Percentiles rank a stretch among this genome's conserved stretches.
phyloP scores from a whole-genome alignment of 2,888 invertebrate genomes.

The Diaphora mendica region DNA sequence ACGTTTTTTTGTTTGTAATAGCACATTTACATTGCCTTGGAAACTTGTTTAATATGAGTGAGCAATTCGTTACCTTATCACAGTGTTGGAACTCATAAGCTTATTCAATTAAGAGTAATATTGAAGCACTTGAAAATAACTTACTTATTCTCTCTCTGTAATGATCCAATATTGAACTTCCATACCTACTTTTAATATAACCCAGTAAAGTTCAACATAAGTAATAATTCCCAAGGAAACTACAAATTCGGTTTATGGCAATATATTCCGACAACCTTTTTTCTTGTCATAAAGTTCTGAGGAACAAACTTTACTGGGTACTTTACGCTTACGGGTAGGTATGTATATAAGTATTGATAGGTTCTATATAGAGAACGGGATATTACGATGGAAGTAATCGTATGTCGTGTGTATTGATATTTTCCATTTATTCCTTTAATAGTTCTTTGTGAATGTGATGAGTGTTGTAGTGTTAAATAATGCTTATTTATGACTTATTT shows the following conservation, averaged over 20 bases:
- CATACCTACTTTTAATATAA: not conserved
- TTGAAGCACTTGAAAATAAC: not conserved
- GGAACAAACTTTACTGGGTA: slow-evolving; percentile 4
- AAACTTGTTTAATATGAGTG: not conserved
- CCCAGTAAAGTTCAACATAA: slow-evolving; percentile 9
- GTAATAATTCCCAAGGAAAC: slow-evolving; percentile 14
- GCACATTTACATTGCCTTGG: too few species aligned
- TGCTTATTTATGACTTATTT: too few species aligned
- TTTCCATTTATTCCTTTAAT: not conserved
- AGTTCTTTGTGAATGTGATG: not conserved
- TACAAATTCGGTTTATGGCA: slow-evolving; percentile 13
- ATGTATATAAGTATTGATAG: slow-evolving; percentile 8
- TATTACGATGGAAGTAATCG: not conserved
- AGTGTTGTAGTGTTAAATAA: not conserved
- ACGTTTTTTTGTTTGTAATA: too few species aligned
- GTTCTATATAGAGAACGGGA: not conserved
- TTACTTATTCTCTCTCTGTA: not conserved
- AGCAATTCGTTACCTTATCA: not conserved
- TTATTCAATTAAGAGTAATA: not conserved
- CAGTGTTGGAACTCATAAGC: not conserved
- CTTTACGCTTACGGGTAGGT: not conserved
- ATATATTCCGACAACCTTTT: slow-evolving; percentile 19
- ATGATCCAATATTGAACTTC: slow-evolving; percentile 10
- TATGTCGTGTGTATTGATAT: not conserved
- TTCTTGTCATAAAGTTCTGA: slow-evolving; percentile 8